These are phyloP conservation scores for Lepidurus couesii DNA, from an alignment of 1,140 invertebrate genomes.

Conservation along the genomic window DNA sequence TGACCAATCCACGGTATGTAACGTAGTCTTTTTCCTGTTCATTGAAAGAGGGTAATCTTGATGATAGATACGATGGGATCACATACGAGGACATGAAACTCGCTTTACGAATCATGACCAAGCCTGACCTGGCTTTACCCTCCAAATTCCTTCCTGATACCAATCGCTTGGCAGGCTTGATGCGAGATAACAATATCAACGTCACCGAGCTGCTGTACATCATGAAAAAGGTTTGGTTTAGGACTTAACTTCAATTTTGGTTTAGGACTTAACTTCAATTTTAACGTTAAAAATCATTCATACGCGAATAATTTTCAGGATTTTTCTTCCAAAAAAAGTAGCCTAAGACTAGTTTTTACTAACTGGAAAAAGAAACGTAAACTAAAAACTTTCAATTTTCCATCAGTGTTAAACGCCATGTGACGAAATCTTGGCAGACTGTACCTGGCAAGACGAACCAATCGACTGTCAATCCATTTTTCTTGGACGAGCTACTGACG, in stretches of 20 bases:
- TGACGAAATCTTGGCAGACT: neutral
- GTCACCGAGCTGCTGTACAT: neutral
- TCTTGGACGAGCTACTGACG: slow-evolving; percentile 23
- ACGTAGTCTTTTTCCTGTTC: neutral
- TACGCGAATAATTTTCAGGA: neutral
- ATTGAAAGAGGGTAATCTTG: neutral
- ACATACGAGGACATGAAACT: neutral
- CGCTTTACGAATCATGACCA: slow-evolving; percentile 4
- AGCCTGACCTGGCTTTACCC: slow-evolving; percentile 6
- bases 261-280: too few relatives aligned
- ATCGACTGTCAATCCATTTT: neutral
- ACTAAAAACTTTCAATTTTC: neutral
- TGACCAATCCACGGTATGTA: neutral
- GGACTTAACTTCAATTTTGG: too few relatives aligned
- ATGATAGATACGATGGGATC: neutral
- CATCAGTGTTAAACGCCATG: neutral
- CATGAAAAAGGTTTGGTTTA: neutral
- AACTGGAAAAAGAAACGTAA: neutral
- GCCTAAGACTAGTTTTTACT: neutral
- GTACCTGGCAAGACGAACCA: neutral
- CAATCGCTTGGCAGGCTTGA: neutral
- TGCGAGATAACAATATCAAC: neutral
- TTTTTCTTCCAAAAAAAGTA: neutral
- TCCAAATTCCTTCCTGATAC: neutral
- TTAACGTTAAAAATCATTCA: neutral